Percentiles rank a stretch among this genome's conserved stretches.
Evolutionary conservation across 2,888 invertebrate species (phyloP).

Genomic region (Acleris literana): DNA sequence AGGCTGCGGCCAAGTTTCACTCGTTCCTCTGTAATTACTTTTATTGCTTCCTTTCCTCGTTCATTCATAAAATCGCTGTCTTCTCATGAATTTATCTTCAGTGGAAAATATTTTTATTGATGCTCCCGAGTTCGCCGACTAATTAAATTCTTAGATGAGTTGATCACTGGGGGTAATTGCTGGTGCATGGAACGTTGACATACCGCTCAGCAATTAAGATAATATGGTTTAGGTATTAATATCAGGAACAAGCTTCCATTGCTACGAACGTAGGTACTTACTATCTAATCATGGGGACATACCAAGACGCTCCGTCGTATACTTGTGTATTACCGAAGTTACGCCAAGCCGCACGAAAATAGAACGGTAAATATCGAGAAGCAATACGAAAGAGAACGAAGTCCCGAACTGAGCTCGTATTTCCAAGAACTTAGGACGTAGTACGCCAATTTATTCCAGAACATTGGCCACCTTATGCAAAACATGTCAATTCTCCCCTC

Average conservation of each 20-base stretch:
- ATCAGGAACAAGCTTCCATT: background rate
- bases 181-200: constrained; percentile 1
- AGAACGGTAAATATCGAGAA: constrained; percentile 25
- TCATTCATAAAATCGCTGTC: constrained; percentile 58
- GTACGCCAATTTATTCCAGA: constrained; percentile 33
- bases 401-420: constrained; percentile 24
- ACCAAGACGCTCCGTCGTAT: background rate
- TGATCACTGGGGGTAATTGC: constrained; percentile 14
- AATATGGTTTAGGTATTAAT: background rate
- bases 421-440: constrained; percentile 24
- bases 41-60: constrained; percentile 64
- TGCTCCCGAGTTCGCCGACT: constrained; percentile 27
- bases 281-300: too few species aligned
- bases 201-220: too few species aligned
- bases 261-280: too few species aligned
- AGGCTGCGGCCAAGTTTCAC: constrained; percentile 64
- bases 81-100: constrained; percentile 47
- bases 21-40: constrained; percentile 67
- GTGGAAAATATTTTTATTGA: constrained; percentile 37
- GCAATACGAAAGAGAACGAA: constrained; percentile 16
- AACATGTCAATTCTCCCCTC: constrained; percentile 52
- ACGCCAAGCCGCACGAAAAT: constrained; percentile 9
- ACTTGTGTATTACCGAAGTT: constrained; percentile 12
- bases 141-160: constrained; percentile 33
- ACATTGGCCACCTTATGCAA: constrained; percentile 54